Evolutionary conservation across 2,113 vertebrate genomes (phyloP), one percentile per base, ranked within the genome.

Genomic region (Pomatostomus ruficeps): DNA sequence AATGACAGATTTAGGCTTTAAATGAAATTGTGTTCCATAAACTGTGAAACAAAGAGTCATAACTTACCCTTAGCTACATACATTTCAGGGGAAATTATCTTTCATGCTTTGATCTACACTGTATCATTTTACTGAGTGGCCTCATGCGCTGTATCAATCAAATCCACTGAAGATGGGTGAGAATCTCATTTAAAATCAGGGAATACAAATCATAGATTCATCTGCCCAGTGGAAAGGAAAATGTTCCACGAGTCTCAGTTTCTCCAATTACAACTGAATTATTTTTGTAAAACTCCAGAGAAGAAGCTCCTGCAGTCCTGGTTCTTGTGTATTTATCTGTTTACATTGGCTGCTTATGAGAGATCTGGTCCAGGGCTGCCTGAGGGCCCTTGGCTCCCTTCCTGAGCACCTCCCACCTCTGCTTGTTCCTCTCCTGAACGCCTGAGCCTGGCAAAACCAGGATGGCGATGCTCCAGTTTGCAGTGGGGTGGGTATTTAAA

Each of bases 1-100:
- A 95, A 91, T 98, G 98, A 98, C 97, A 97, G 97, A 97, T 98
- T 98, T 97, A 48, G 75, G 93, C 95, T 97, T 95, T 97, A 98
- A 98, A 97, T 98, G 97, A 98, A 97, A 98, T 97, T 97, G 97
- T 97, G 96, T 97, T 97, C 97, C 93, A 96, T 97, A 98, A 98
- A 97, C 96, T 97, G 96, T 97, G 97, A 98, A 98, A 98, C 98
- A 98, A 97, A 98, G 97, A 95, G 93, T 96, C 96, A 79, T 98
- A 97, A 97, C 93, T 98, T 97, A 98, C 93, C 54, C 62, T 84
- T 71, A 52, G 96, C 94, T 93, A 82, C 95, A 97, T 96, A 95
- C 92, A 94, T 97, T 97, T 97, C 85, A 43, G 93, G 26, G 76
- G 96, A 98, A 98, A 97, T 98, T 95, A 98, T 98, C 96, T 97